Conservation (phyloP, 2,113 vertebrate species). For the Sialia sialis region DNA sequence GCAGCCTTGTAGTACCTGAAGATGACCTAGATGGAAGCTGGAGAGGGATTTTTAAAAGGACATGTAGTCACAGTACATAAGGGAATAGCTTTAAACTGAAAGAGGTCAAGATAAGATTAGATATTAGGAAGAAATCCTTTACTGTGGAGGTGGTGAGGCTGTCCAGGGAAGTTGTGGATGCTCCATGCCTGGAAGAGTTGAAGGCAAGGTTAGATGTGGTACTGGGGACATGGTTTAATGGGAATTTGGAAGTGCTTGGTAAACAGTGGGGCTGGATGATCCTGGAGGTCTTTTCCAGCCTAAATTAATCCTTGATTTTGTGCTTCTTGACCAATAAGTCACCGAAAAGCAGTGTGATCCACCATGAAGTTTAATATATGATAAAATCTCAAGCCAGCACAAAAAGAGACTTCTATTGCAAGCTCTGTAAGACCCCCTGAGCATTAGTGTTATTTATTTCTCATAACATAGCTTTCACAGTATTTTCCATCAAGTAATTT, state of each 20-base stretch:
- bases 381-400: not conserved
- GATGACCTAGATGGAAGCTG: accelerated
- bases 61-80: not conserved
- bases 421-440: not conserved
- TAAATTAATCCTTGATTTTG: not conserved
- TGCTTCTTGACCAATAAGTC: not conserved
- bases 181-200: not conserved
- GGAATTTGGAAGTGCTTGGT: not conserved
- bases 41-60: not conserved
- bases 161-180: not conserved
- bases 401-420: not conserved
- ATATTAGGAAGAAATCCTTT: not conserved
- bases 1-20: not conserved
- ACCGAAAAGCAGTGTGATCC: not conserved
- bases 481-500: not conserved
- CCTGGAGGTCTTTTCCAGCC: not conserved
- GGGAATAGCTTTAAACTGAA: not conserved
- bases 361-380: not conserved
- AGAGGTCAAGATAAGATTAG: not conserved
- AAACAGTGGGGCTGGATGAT: not conserved
- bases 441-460: not conserved
- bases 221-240: not conserved
- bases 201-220: not conserved
- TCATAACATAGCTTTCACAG: not conserved
- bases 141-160: not conserved